These are phyloP conservation scores for Tychaedon coryphoeus DNA, from an alignment of 2,113 vertebrate genomes.

Conservation along the genomic window DNA sequence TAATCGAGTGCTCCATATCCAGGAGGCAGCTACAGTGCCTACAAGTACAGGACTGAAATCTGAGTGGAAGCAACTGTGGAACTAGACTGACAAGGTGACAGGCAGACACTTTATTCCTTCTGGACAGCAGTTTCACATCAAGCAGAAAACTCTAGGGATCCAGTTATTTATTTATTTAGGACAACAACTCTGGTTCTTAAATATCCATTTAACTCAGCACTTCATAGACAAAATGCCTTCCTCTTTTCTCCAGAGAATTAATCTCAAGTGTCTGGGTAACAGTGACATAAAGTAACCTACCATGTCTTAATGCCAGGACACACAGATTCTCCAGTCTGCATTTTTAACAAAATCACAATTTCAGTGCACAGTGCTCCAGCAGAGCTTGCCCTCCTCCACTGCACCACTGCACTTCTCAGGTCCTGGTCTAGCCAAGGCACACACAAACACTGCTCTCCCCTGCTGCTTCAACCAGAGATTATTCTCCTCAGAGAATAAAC, in stretches of 20 bases:
- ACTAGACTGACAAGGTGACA: neutral
- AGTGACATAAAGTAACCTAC: neutral
- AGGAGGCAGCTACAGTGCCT: neutral
- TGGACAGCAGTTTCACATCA: neutral
- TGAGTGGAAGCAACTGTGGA: neutral
- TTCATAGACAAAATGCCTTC: neutral
- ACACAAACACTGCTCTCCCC: rapidly evolving
- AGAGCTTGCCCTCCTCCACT: neutral
- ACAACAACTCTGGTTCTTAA: neutral
- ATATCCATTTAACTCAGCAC: rapidly evolving
- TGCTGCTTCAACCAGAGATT: neutral
- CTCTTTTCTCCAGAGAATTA: neutral
- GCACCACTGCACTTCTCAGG: rapidly evolving
- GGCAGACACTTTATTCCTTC: neutral
- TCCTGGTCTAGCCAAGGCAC: rapidly evolving
- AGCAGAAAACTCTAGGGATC: neutral
- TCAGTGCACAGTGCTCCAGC: neutral
- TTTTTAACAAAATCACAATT: neutral
- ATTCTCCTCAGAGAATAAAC: neutral
- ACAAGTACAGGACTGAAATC: neutral
- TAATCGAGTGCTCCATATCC: neutral
- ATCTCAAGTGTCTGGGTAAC: neutral
- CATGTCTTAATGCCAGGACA: neutral
- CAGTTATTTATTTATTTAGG: neutral
- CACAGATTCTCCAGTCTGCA: neutral